phyloP scores from a whole-genome alignment of 2,113 vertebrate species.

The Okapia johnstoni region DNA sequence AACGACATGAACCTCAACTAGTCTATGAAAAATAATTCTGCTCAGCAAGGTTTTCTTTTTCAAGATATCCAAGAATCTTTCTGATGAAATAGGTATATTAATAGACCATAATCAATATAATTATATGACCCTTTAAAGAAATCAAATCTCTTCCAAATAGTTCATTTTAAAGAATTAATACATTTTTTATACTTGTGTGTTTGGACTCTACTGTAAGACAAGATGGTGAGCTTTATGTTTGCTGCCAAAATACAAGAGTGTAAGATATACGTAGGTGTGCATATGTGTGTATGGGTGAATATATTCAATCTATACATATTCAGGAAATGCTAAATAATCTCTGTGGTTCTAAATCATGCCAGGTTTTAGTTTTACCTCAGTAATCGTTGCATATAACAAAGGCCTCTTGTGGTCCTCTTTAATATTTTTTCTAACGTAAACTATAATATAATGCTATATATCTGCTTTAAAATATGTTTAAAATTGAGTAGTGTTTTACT shows the following conservation, averaged over 20 bases:
- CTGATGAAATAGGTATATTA: background rate
- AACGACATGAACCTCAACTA: conserved; percentile 7
- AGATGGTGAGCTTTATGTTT: conserved; percentile 43
- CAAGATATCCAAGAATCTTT: background rate
- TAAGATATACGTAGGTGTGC: background rate
- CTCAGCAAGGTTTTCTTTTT: background rate
- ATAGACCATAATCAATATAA: background rate
- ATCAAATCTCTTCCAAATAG: background rate
- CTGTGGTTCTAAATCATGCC: background rate
- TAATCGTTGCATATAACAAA: background rate
- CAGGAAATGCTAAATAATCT: background rate
- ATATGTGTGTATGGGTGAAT: background rate
- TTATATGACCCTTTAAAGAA: background rate
- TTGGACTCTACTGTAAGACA: background rate
- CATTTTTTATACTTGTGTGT: background rate
- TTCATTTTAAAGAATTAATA: background rate
- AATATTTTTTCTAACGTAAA: background rate
- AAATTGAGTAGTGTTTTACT: background rate
- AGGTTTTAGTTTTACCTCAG: background rate
- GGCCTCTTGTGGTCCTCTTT: background rate
- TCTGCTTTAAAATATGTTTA: background rate
- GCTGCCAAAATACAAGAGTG: conserved; percentile 2
- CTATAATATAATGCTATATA: background rate
- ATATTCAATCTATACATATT: conserved; percentile 5
- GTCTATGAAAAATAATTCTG: conserved; percentile 37